Base-by-base conservation (phyloP, 2,113 vertebrate genomes). In the Nibea coibor region DNA sequence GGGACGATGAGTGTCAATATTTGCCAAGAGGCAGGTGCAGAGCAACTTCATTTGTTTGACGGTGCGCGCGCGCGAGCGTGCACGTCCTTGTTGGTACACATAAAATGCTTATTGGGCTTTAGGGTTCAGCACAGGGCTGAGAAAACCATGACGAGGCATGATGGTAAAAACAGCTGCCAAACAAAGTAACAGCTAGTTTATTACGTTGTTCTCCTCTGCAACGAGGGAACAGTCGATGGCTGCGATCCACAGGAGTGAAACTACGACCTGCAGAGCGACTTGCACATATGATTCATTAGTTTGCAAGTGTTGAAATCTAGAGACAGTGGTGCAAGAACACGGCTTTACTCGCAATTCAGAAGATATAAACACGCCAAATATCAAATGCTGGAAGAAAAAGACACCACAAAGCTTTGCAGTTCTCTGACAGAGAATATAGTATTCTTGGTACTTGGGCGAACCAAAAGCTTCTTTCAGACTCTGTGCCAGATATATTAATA, bases 1-100 rank as follows among this genome's bases (percentile, higher is more conserved):
- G 83, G 62, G 85, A 80, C 76, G 75, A 88, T 85, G 85, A 77
- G 91, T 93, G 94, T 96, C 92, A 93, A 80, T 96, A 94, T 95
- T 95, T 94, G 94, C 91, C 88, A 68, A 85, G 61, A 91, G 94
- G 89, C 95, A 95, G 93, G 94, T 96, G 96, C 94, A 90, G 28
- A 90, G 76, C 67, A 77, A 7, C 85, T 89, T 0, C 7, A 63
- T 83, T 62, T 68, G 78, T 83, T 86, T 71, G 12, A 76, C 64
- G 28, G 45, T 87, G 61, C 71, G 65, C 10, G 31, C 5, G 31
- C 1, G 31, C 8, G 35, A 2, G 7, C 2, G 35, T 39, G 31
- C 20, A 39, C 80, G 56, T 56, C 87, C 88, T 80, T 88, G 67
- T 82, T 92, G 88, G 86, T 47, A 74, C 85, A 77, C 62, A 88